These are phyloP conservation scores for Mechanitis mazaeus DNA, from an alignment of 2,888 invertebrate species.

Conservation along the genomic window DNA sequence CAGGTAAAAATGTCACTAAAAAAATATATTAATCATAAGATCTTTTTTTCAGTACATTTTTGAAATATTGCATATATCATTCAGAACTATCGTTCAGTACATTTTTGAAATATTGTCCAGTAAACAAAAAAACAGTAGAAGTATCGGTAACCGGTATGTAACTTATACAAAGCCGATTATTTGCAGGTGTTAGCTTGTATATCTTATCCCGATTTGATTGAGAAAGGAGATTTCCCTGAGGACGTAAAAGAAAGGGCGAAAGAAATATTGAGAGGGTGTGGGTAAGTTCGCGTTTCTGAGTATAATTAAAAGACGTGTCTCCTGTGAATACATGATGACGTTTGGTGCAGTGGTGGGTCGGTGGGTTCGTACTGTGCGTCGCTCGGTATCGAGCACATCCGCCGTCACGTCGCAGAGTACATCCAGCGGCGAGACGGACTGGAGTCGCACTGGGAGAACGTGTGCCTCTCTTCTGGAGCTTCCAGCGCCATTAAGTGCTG, in stretches of 20 bases:
- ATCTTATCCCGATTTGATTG: constrained; percentile 83
- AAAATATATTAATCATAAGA: too few species aligned
- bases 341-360: constrained; percentile 81
- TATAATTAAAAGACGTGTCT: constrained; percentile 50
- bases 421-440: constrained; percentile 90
- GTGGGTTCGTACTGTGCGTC: constrained; percentile 95
- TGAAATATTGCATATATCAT: too few species aligned
- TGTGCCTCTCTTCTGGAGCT: constrained; percentile 92
- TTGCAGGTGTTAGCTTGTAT: constrained; percentile 86
- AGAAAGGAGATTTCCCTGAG: constrained; percentile 83
- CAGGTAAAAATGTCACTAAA: constrained; percentile 78
- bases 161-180: too few species aligned
- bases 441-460: constrained; percentile 83
- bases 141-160: too few species aligned
- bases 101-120: too few species aligned
- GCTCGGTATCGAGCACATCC: constrained; percentile 91
- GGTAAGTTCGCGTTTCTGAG: constrained; percentile 58
- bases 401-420: constrained; percentile 91
- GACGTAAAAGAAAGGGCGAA: constrained; percentile 89
- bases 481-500: constrained; percentile 95
- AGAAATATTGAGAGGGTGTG: constrained; percentile 80
- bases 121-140: too few species aligned
- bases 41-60: too few species aligned
- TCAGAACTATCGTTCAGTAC: too few species aligned
- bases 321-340: constrained; percentile 20